phyloP scores from a whole-genome alignment of 2,797 vertebrate species.

The Atherinosoma microstoma region DNA sequence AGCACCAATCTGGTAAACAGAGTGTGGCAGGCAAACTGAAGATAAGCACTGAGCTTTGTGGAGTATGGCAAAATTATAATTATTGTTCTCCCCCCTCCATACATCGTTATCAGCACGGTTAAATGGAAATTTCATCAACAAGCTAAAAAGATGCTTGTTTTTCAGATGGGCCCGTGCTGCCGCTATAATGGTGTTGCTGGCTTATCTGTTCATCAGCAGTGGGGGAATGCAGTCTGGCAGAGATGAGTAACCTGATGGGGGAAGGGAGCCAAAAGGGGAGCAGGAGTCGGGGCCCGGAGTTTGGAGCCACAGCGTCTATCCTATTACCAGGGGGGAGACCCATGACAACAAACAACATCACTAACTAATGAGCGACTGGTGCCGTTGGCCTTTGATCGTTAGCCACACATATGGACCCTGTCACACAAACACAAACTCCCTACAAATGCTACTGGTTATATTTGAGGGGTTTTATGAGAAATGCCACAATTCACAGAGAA shows the following conservation, averaged over 20 bases:
- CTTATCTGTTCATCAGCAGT: constrained; percentile 74
- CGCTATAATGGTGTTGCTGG: constrained; percentile 40
- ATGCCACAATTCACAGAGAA: constrained; percentile 38
- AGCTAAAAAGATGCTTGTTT: constrained; percentile 53
- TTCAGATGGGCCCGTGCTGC: constrained; percentile 24
- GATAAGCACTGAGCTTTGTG: constrained; percentile 72
- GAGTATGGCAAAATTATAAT: constrained; percentile 66
- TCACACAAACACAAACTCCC: constrained; percentile 64
- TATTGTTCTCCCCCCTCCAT: constrained; percentile 38
- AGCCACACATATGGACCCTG: constrained; percentile 78
- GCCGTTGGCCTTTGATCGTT: constrained; percentile 72
- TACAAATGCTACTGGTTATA: constrained; percentile 65
- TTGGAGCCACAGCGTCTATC: constrained; percentile 80
- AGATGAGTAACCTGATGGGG: constrained; percentile 36
- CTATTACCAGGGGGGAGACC: constrained; percentile 69
- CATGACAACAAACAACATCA: constrained; percentile 76
- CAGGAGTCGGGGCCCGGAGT: constrained; percentile 49
- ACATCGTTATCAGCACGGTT: constrained; percentile 47
- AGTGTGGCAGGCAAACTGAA: constrained; percentile 67
- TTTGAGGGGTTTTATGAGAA: constrained; percentile 48
- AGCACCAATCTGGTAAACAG: constrained; percentile 70
- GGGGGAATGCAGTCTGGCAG: constrained; percentile 66
- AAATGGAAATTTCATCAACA: constrained; percentile 56
- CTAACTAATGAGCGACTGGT: constrained; percentile 66
- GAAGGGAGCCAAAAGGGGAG: constrained; percentile 18